A percentile compares a stretch with the other conserved stretches of the same genome.
These are phyloP conservation scores for Tympanuchus pallidicinctus DNA, from an alignment of 2,113 vertebrate species.

Conservation along the genomic window DNA sequence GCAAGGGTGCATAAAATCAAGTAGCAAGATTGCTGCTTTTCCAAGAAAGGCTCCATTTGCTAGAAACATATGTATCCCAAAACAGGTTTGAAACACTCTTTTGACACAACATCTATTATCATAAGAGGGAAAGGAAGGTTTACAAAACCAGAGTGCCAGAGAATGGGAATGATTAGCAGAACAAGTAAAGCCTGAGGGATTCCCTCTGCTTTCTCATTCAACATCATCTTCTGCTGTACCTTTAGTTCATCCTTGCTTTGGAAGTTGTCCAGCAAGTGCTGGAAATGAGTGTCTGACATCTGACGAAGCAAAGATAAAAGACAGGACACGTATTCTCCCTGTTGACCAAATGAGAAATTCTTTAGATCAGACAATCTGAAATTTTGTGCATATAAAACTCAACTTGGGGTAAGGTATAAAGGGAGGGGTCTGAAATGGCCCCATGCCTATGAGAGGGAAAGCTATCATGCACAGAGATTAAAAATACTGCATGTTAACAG, in stretches of 20 bases:
- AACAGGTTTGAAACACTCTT: slow-evolving; percentile 9
- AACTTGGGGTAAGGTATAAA: slow-evolving; percentile 64
- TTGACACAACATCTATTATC: background rate
- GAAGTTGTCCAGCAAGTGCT: slow-evolving; percentile 95
- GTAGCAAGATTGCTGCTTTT: background rate
- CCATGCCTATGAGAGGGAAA: slow-evolving; percentile 72
- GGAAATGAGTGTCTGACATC: slow-evolving; percentile 98
- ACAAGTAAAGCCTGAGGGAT: background rate
- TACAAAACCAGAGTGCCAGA: background rate
- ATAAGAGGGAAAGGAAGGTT: background rate
- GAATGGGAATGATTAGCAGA: background rate
- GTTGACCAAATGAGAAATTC: slow-evolving; percentile 67
- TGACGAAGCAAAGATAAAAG: slow-evolving; percentile 96
- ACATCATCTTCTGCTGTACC: slow-evolving; percentile 73
- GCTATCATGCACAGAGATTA: slow-evolving; percentile 40
- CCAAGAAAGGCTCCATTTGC: background rate
- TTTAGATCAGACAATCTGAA: slow-evolving; percentile 30
- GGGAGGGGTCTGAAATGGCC: slow-evolving; percentile 81
- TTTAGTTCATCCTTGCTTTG: slow-evolving; percentile 99
- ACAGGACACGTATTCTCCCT: slow-evolving; percentile 99
- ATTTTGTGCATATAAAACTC: background rate
- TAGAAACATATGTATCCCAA: background rate
- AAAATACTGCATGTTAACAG: slow-evolving; percentile 33
- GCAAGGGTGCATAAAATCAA: background rate
- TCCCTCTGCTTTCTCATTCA: background rate